Base-by-base conservation (phyloP, 2,797 vertebrate species). In the Eupleurogrammus muticus region DNA sequence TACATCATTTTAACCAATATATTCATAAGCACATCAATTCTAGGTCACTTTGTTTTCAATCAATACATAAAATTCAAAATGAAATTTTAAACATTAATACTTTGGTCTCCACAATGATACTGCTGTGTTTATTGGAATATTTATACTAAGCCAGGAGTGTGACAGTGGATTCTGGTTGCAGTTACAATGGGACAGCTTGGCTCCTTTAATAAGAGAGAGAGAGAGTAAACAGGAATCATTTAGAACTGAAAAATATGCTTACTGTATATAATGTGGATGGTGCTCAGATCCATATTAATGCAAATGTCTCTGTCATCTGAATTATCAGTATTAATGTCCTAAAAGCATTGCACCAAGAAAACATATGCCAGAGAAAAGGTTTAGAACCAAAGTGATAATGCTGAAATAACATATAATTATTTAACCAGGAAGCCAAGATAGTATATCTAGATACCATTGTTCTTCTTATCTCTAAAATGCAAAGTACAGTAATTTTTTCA, bases 331-430 rank as follows among this genome's bases (percentile, higher is more conserved):
- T 56, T 62, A 49, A 47, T 42, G 20, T 53, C 32, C 53, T 28
- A 21, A 48, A 58, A 47, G 23, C 28, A 44, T 13, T 8, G 66
- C 40, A 46, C 42, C 14, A 0, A 1, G 9, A 55, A 44, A 57
- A 42, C 40, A 52, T 59, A 19, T 21, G 20, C 62, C 44, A 59
- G n/a, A 12, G 28, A 69, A 59, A 69, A 59, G 28, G 4, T 13
- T 53, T 40, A 66, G 72, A 72, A 14, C n/a, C 34, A 38, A 40
- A 19, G 57, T n/a, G 53, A 66, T 76, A 48, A 46, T 63, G 40
- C 66, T 60, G 38, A 77, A 61, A 73, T 38, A 48, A 59, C n/a
- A n/a, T 55, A 42, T 32, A 70, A 53, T 71, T 52, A 71, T n/a
- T 77, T 49, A 54, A 12, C 24, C 20, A 66, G 34, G 52, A 60